phyloP scores from a whole-genome alignment of 2,113 vertebrate genomes.

The Donacobius atricapilla region DNA sequence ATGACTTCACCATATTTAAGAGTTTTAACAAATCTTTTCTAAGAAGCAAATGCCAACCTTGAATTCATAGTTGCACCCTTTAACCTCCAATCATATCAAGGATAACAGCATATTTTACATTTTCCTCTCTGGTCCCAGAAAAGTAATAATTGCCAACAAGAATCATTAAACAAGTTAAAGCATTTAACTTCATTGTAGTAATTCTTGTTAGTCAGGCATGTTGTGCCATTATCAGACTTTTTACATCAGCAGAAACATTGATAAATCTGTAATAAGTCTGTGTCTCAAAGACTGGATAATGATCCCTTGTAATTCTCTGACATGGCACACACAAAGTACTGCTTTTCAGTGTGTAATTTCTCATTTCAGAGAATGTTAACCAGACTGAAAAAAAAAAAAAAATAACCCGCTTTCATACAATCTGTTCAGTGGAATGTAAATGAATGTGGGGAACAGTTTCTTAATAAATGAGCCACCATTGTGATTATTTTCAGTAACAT shows the following conservation, averaged over 20 bases:
- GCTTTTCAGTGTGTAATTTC: conserved; percentile 58
- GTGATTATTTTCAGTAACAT: conserved; percentile 60
- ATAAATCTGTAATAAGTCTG: conserved; percentile 62
- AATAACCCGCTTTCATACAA: not conserved
- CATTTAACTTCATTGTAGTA: conserved; percentile 62
- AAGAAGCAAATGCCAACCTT: conserved; percentile 45
- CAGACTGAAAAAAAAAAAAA: not conserved
- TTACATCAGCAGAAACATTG: conserved; percentile 63
- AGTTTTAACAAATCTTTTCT: not conserved
- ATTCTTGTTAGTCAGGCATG: conserved; percentile 37
- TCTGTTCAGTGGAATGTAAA: conserved; percentile 50
- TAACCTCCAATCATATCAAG: conserved; percentile 36
- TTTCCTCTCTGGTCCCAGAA: conserved; percentile 24
- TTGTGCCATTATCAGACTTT: conserved; percentile 41
- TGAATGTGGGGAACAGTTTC: not conserved
- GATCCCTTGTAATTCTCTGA: conserved; percentile 57
- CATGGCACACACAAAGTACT: conserved; percentile 52
- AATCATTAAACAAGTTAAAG: conserved; percentile 64
- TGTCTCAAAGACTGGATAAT: conserved; percentile 60
- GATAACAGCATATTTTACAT: conserved; percentile 49
- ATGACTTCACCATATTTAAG: conserved; percentile 28
- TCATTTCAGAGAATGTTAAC: conserved; percentile 58
- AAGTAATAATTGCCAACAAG: conserved; percentile 53
- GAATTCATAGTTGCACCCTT: conserved; percentile 55
- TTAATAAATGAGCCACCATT: conserved; percentile 57